Percentiles rank a stretch among this genome's conserved stretches.
phyloP scores from a whole-genome alignment of 2,797 vertebrate genomes.

The Pristis pectinata region DNA sequence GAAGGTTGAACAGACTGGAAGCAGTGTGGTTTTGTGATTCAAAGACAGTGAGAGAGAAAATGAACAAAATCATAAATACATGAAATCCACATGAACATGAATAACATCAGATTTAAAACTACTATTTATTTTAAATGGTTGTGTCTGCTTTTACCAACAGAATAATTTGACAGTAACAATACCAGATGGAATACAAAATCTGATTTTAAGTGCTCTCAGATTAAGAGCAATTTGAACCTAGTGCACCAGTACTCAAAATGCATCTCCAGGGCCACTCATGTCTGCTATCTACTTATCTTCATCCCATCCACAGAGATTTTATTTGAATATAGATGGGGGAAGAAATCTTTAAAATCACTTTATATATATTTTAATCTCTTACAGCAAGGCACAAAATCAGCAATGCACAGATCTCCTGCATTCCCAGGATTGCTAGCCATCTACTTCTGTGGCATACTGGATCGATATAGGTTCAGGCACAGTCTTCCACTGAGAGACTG shows the following conservation, averaged over 20 bases:
- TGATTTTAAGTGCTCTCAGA: conserved; percentile 36
- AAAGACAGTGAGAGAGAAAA: neutral
- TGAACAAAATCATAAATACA: conserved; percentile 2
- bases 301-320: neutral
- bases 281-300: neutral
- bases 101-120: neutral
- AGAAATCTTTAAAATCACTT: neutral
- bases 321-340: neutral
- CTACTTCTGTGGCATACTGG: too few species aligned
- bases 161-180: conserved; percentile 35
- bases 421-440: too few species aligned
- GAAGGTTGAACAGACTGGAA: neutral
- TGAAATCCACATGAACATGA: neutral
- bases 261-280: neutral
- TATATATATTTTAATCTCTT: neutral
- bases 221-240: conserved; percentile 27
- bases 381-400: too few species aligned
- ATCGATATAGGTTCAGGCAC: too few species aligned
- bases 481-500: too few species aligned
- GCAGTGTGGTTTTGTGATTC: neutral
- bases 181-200: conserved; percentile 33
- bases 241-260: neutral
- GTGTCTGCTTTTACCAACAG: conserved; percentile 23
- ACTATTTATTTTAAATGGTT: conserved; percentile 28
- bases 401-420: neutral